Percentiles rank a stretch among this genome's conserved stretches.
phyloP scores from a whole-genome alignment of 92 coral and sea anemone genomes.

The Epizoanthus fatuus region DNA sequence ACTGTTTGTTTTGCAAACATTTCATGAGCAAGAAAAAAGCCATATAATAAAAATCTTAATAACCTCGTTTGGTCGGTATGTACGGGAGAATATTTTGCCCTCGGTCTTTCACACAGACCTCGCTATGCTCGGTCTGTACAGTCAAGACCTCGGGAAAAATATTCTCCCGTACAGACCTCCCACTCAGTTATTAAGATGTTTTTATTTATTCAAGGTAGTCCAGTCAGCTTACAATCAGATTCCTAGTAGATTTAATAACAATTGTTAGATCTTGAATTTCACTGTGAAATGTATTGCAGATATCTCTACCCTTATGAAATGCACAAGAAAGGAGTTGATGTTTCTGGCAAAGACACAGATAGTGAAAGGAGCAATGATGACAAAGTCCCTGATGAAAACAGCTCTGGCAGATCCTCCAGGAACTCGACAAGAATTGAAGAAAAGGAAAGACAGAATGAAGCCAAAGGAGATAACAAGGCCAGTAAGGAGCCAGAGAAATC shows the following conservation, averaged over 20 bases:
- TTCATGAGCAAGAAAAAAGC: too few species aligned
- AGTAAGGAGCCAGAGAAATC: slow-evolving; percentile 33
- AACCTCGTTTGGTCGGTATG: too few species aligned
- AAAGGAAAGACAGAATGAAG: slow-evolving; percentile 49
- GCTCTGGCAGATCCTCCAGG: slow-evolving; percentile 50
- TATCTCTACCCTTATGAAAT: slow-evolving; percentile 92
- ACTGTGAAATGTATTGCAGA: slow-evolving; percentile 41
- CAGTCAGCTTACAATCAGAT: neutral
- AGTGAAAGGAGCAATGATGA: slow-evolving; percentile 52
- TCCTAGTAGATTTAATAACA: neutral
- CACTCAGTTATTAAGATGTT: too few species aligned
- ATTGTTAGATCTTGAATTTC: neutral
- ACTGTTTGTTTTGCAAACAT: too few species aligned
- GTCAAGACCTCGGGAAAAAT: too few species aligned
- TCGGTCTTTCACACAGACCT: too few species aligned
- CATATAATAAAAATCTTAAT: too few species aligned
- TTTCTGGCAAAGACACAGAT: slow-evolving; percentile 45
- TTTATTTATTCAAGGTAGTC: neutral
- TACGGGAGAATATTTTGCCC: too few species aligned
- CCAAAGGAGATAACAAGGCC: slow-evolving; percentile 41
- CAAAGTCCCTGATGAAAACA: slow-evolving; percentile 25
- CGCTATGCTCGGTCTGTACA: too few species aligned
- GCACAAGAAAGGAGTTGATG: slow-evolving; percentile 64
- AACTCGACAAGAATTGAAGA: slow-evolving; percentile 54
- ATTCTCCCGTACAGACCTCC: too few species aligned